Evolutionary conservation across 1,140 invertebrate species (phyloP), one percentile per base, ranked within the genome.

Genomic region (Ooceraea biroi): DNA sequence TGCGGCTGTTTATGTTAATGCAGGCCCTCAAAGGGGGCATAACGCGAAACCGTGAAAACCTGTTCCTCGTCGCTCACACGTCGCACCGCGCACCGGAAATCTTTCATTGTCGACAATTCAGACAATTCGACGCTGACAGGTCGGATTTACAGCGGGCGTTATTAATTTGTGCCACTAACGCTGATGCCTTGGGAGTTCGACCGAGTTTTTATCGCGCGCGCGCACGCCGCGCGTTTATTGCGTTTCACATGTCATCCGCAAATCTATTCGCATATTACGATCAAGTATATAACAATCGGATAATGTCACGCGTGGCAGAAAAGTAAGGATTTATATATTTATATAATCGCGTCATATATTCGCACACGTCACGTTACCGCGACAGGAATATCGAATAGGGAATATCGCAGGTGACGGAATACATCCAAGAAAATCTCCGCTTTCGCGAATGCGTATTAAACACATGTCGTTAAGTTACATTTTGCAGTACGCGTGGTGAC

Each of bases 101-200:
- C 85, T 88, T 88, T 90, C 84, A 85, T 91, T 91, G 85, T 55
- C 74, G 73, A 84, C 90, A 77, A 91, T 91, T 91, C 87, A 76
- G 85, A 85, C 82, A 90, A 87, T 88, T 87, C 83, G 87, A 77
- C 83, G 76, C 10, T 61, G 78, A 78, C 87, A 83, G 87, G 55
- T 88, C 76, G 52, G 73, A 88, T 88, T 88, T 83, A 52, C 60
- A 41, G 52, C 46, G 74, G 25, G 72, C 60, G 44, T 27, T 61
- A 57, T 65, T 74, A 85, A 85, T 85, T 85, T 58, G 68, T 85
- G 41, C 10, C 48, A 58, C 58, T 73, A 73, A 36, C 52, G 30
- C 25, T 17, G 36, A 87, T 80, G 83, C 71, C 57, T 84, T 44
- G 82, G 52, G 57, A 57, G 57, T 73, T 55, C 50, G 74, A 80